A percentile compares a stretch with the other conserved stretches of the same genome.
Conservation (phyloP, 2,888 invertebrate species). For the Tinea trinotella region DNA sequence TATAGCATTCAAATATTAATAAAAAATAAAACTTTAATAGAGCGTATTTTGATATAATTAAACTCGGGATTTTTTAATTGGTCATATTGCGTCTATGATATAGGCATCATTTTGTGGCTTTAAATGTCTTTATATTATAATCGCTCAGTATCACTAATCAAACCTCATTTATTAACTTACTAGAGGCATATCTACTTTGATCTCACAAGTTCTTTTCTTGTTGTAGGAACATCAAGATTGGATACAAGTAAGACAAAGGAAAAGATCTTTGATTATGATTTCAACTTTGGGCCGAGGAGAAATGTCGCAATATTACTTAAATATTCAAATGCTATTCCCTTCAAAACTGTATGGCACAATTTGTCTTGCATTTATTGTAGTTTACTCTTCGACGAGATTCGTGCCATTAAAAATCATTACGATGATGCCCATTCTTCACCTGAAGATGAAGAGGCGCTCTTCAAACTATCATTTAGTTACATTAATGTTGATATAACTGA, state of each 20-base stretch:
- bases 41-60: no score
- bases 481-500: slow-evolving; percentile 59
- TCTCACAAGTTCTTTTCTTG: neutral
- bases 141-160: no score
- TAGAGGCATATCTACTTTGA: no score
- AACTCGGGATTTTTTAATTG: no score
- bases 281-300: slow-evolving; percentile 33
- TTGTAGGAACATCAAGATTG: slow-evolving; percentile 12
- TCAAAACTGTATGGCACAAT: slow-evolving; percentile 58
- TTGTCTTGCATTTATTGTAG: slow-evolving; percentile 59
- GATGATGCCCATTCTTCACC: slow-evolving; percentile 44
- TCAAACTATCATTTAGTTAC: slow-evolving; percentile 55
- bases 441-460: slow-evolving; percentile 55
- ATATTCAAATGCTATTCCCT: slow-evolving; percentile 56
- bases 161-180: no score
- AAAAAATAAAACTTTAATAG: no score
- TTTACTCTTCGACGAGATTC: slow-evolving; percentile 44
- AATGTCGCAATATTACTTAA: slow-evolving; percentile 57
- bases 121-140: no score
- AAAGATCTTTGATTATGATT: neutral
- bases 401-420: slow-evolving; percentile 49
- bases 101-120: no score
- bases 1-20: no score
- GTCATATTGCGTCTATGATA: no score
- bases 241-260: neutral